These are phyloP conservation scores for Harlomillsia oculata DNA, from an alignment of 1,140 invertebrate species.

Conservation along the genomic window DNA sequence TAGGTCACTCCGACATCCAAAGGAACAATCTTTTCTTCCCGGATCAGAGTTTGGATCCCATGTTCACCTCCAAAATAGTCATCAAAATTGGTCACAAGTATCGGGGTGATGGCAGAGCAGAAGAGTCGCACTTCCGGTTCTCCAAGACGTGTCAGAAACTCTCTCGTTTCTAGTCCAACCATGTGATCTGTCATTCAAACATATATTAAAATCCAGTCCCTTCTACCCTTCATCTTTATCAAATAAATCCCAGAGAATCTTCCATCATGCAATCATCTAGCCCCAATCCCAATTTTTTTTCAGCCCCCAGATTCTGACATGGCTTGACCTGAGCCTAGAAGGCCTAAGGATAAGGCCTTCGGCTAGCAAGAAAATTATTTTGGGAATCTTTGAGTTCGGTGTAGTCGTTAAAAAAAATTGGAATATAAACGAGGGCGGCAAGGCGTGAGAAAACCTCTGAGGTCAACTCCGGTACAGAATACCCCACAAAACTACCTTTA, in stretches of 20 bases:
- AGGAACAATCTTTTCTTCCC: conserved; percentile 38
- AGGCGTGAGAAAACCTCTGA: no score
- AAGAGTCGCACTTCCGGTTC: conserved; percentile 22
- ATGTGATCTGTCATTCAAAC: conserved; percentile 49
- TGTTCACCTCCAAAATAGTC: conserved; percentile 20
- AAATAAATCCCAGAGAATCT: neutral
- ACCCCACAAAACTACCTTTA: no score
- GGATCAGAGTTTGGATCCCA: conserved; percentile 27
- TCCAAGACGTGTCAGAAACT: conserved; percentile 35
- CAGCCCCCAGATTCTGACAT: no score
- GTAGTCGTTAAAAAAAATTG: neutral
- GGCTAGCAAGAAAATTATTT: no score
- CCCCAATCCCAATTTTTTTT: no score
- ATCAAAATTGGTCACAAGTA: conserved; percentile 10
- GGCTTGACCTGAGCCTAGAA: no score
- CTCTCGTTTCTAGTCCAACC: conserved; percentile 44
- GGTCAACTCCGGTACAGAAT: no score
- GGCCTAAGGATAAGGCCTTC: no score
- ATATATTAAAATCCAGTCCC: neutral
- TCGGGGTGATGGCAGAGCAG: conserved; percentile 12
- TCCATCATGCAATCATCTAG: no score
- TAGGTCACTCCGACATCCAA: conserved; percentile 38
- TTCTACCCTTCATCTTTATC: neutral
- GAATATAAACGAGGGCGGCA: conserved; percentile 4
- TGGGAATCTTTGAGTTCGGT: no score